Evolutionary conservation across 2,797 vertebrate species (phyloP).

Genomic region (Gastrophryne carolinensis): DNA sequence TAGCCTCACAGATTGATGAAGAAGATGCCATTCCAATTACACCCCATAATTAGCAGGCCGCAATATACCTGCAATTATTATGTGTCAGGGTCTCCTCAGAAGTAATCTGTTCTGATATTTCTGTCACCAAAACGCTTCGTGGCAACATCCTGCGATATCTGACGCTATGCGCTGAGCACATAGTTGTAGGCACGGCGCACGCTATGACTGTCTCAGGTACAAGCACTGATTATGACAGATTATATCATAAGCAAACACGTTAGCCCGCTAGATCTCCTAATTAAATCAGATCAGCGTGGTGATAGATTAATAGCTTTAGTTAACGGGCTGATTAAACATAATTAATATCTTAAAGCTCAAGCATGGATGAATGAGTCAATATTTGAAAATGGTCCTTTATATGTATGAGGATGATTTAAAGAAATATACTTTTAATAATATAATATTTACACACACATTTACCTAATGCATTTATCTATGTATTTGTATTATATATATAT

Average conservation of each 20-base stretch:
- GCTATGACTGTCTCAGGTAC: slow-evolving; percentile 14
- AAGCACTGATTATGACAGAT: slow-evolving; percentile 41
- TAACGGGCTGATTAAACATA: slow-evolving; percentile 46
- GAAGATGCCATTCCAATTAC: background rate
- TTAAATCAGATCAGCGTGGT: slow-evolving; percentile 45
- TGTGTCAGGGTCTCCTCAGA: background rate
- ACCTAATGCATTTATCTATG: background rate
- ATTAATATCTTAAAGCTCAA: slow-evolving; percentile 29
- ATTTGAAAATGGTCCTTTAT: background rate
- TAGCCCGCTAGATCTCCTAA: slow-evolving; percentile 42
- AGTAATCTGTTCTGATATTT: background rate
- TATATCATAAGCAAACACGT: slow-evolving; percentile 28
- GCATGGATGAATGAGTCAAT: slow-evolving; percentile 11
- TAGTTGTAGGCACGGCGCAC: background rate
- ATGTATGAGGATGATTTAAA: background rate
- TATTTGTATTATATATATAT: no score
- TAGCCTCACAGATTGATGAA: background rate
- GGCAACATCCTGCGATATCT: slow-evolving; percentile 3
- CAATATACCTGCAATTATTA: background rate
- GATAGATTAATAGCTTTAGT: slow-evolving; percentile 51
- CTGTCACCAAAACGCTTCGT: background rate
- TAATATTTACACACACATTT: no score
- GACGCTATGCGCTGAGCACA: background rate
- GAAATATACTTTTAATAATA: no score
- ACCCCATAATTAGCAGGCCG: background rate